phyloP scores from a whole-genome alignment of 2,797 vertebrate species.

The Chelidonichthys spinosus region DNA sequence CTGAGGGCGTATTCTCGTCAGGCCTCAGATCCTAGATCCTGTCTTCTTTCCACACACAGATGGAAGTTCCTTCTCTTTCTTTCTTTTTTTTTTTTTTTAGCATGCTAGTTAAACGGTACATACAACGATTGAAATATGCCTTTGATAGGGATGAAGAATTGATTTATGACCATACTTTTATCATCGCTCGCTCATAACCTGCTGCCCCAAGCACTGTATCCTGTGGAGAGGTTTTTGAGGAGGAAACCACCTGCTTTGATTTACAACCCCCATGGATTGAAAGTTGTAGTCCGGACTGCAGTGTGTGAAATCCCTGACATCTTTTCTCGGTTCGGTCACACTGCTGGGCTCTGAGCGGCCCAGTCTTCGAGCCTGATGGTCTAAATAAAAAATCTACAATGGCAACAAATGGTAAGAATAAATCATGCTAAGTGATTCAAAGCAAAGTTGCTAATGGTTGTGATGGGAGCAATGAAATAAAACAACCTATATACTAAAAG shows the following conservation, averaged over 20 bases:
- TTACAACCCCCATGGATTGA: constrained; percentile 67
- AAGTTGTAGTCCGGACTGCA: constrained; percentile 57
- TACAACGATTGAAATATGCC: constrained; percentile 80
- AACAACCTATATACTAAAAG: background rate
- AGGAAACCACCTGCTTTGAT: constrained; percentile 86
- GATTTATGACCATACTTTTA: constrained; percentile 85
- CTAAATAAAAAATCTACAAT: constrained; percentile 26
- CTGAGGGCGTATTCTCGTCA: constrained; percentile 79
- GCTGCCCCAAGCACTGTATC: constrained; percentile 73
- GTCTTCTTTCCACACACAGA: constrained; percentile 79
- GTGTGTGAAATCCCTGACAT: constrained; percentile 68
- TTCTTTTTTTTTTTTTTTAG: constrained; percentile 70
- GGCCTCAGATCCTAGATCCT: constrained; percentile 83
- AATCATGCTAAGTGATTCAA: background rate
- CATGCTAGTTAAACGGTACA: constrained; percentile 82
- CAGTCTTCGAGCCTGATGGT: constrained; percentile 32
- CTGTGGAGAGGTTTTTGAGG: constrained; percentile 68
- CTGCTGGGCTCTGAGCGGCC: constrained; percentile 28
- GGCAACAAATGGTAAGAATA: constrained; percentile 5
- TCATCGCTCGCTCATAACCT: constrained; percentile 76
- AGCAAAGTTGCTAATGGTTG: background rate
- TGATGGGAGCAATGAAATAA: background rate
- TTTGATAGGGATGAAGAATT: constrained; percentile 83
- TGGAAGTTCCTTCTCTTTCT: constrained; percentile 72
- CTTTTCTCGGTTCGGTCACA: constrained; percentile 47